Evolutionary conservation across 2,113 vertebrate species (phyloP).

Genomic region (Ptychochromis oligacanthus): DNA sequence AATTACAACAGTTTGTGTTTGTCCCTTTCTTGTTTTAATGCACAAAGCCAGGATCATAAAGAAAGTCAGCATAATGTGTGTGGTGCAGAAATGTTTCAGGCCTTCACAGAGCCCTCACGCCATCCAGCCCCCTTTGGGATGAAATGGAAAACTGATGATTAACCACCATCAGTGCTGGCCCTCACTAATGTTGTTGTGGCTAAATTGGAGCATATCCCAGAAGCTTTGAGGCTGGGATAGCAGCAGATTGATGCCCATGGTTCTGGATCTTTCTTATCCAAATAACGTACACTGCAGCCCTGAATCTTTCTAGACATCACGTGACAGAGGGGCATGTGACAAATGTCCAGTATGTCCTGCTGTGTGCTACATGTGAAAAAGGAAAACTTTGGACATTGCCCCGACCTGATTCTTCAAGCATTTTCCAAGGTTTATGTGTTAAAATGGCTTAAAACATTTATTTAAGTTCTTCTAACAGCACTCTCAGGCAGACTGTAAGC

Average conservation of each 20-base stretch:
- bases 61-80: not conserved
- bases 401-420: too few relatives aligned
- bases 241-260: not conserved
- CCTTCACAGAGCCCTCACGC: not conserved
- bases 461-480: too few relatives aligned
- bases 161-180: not conserved
- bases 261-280: not conserved
- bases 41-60: too few relatives aligned
- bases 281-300: not conserved
- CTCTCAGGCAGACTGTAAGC: too few relatives aligned
- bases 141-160: constrained; percentile 1
- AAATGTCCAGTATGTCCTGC: not conserved
- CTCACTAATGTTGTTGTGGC: constrained; percentile 3
- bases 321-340: not conserved
- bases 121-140: not conserved
- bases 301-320: not conserved
- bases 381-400: too few relatives aligned
- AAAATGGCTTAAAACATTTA: too few relatives aligned
- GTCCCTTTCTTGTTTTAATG: too few relatives aligned
- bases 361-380: too few relatives aligned
- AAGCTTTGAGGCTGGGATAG: not conserved
- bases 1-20: not conserved
- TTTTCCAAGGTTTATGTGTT: too few relatives aligned
- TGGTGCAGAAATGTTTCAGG: not conserved
- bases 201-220: constrained; percentile 1